Evolutionary conservation across 1,140 invertebrate species (phyloP), one percentile per base, ranked within the genome.

Genomic region (Elysia chlorotica): DNA sequence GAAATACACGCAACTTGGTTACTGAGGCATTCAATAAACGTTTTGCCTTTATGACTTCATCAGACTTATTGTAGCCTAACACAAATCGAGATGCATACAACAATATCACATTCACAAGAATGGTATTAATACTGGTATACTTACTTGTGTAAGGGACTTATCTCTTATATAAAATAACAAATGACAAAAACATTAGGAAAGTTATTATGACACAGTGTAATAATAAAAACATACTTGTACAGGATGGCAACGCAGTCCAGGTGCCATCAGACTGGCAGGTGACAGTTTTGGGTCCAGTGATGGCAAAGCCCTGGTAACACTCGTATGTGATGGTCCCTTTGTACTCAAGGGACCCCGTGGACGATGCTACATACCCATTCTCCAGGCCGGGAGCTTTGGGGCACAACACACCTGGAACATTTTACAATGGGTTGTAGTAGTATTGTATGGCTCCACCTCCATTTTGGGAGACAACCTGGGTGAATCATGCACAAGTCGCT

Each of bases 301-400:
- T 53, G 31, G 62, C 70, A 68, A 75, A 82, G n/a, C 81, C 81
- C 35, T 70, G 73, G 48, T 74, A 79, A 62, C 81, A 82, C 28
- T 48, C 35, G 61, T 75, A 77, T 59, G 70, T 67, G n/a, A 75
- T 66, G 14, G 71, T 76, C 25, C 65, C 65, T 35, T 67, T 35
- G 48, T 56, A 63, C 19, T 56, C 35, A 23, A 70, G 25, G 5
- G 35, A 38, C 25, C 73, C 71, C 17, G 73, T 72, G 2, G 77
- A 73, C 25, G 41, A 53, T 19, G 63, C n/a, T 4, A 75, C n/a
- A 56, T 74, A 75, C 21, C 67, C 77, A 54, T 75, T 76, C 17
- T 14, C 23, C 4, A 78, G 37, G 2, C 36, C 6, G 17, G 73
- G 75, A 36, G 75, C 54, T 31, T 57, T n/a, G 2, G 68, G 72